Evolutionary conservation across 2,888 invertebrate genomes (phyloP).

Genomic region (Scelioninae gen. 2): DNA sequence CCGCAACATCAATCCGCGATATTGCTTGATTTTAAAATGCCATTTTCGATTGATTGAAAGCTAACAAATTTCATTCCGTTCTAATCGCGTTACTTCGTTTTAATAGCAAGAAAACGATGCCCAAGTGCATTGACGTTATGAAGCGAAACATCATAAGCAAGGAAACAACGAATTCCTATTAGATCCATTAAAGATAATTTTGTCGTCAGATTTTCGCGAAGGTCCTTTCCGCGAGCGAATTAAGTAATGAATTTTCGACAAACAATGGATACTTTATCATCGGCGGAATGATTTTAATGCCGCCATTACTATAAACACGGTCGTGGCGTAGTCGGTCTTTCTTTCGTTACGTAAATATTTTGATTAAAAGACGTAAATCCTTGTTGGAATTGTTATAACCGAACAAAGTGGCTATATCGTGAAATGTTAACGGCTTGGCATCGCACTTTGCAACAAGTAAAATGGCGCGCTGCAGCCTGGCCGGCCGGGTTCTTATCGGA

Average conservation of each 20-base stretch:
- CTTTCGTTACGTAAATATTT: conserved; percentile 45
- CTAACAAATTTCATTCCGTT: not conserved
- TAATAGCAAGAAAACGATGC: not conserved
- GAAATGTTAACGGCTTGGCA: conserved; percentile 24
- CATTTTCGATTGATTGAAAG: no score
- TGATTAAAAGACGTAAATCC: conserved; percentile 44
- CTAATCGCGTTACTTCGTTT: not conserved
- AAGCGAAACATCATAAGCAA: not conserved
- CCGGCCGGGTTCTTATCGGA: not conserved
- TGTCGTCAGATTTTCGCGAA: conserved; percentile 10
- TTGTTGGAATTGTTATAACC: conserved; percentile 31
- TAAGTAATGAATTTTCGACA: conserved; percentile 21
- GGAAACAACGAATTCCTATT: conserved; percentile 1
- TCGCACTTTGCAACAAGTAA: conserved; percentile 29
- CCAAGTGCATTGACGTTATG: not conserved
- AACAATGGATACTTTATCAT: conserved; percentile 9
- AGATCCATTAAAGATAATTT: conserved; percentile 6
- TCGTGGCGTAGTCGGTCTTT: conserved; percentile 5
- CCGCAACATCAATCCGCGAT: no score
- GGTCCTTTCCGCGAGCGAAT: conserved; percentile 16
- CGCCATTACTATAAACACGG: not conserved
- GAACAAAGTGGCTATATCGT: conserved; percentile 33
- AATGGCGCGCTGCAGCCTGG: not conserved
- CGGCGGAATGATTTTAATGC: conserved; percentile 16
- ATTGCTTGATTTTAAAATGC: no score